phyloP scores from a whole-genome alignment of 1,140 invertebrate genomes.

The Drosophila rhopaloa region DNA sequence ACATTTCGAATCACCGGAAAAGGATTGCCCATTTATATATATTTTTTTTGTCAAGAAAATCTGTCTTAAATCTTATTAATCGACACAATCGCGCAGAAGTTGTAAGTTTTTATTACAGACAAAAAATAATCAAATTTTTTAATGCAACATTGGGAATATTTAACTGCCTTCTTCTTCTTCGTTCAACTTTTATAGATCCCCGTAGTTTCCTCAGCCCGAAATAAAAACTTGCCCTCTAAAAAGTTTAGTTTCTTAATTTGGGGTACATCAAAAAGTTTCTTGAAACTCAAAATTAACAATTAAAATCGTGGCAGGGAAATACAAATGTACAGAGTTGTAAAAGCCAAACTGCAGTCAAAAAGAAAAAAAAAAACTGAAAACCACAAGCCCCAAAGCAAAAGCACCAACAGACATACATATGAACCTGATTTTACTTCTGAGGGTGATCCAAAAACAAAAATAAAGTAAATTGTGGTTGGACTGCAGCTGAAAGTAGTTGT shows the following conservation, averaged over 20 bases:
- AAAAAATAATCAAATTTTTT: no score
- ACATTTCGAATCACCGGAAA: background rate
- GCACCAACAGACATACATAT: background rate
- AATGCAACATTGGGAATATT: background rate
- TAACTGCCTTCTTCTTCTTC: background rate
- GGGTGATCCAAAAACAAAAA: background rate
- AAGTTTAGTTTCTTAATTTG: constrained; percentile 1
- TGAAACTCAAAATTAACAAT: constrained; percentile 22
- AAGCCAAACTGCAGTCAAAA: constrained; percentile 19
- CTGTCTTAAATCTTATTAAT: no score
- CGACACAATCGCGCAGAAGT: no score
- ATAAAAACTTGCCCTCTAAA: constrained; percentile 6
- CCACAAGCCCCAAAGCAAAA: constrained; percentile 12
- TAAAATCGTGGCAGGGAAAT: constrained; percentile 11
- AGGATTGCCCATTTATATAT: background rate
- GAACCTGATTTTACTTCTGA: constrained; percentile 1
- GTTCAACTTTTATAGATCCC: constrained; percentile 7
- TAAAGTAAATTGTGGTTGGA: constrained; percentile 7
- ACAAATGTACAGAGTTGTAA: background rate
- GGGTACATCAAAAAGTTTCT: constrained; percentile 9
- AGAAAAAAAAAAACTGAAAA: constrained; percentile 17
- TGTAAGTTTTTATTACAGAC: no score
- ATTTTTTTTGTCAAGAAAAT: no score
- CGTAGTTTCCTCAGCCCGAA: background rate
- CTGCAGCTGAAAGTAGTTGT: constrained; percentile 31